Evolutionary conservation across 2,113 vertebrate genomes (phyloP).

Genomic region (Neotoma lepida): DNA sequence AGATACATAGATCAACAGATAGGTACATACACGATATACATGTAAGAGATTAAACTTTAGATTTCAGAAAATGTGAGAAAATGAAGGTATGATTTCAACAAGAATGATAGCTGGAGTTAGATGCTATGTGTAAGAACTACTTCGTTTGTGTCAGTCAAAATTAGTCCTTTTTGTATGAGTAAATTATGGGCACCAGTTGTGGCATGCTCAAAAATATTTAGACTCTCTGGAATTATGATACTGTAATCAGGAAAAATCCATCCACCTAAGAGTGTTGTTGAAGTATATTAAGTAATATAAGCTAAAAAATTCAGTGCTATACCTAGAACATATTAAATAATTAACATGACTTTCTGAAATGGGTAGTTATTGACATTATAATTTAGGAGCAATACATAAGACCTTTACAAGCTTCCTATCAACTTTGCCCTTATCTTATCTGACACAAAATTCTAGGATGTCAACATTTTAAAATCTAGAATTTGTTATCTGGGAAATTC

Average conservation of each 20-base stretch:
- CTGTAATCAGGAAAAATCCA: background rate
- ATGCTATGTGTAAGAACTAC: background rate
- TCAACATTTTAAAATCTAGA: conserved; percentile 48
- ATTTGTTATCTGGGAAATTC: background rate
- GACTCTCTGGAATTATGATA: conserved; percentile 2
- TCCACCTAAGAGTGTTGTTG: background rate
- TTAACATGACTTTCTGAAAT: conserved; percentile 21
- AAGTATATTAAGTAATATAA: background rate
- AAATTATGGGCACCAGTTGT: background rate
- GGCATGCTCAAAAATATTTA: background rate
- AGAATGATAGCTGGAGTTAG: background rate
- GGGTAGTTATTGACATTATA: conserved; percentile 4
- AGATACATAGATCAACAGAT: background rate
- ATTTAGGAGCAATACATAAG: conserved; percentile 28
- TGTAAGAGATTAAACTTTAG: background rate
- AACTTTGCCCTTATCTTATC: background rate
- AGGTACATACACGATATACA: background rate
- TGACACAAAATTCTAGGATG: background rate
- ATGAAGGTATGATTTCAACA: background rate
- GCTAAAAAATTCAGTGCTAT: background rate
- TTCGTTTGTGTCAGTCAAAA: background rate
- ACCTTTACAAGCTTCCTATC: conserved; percentile 10
- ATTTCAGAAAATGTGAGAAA: background rate
- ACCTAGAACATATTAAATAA: background rate
- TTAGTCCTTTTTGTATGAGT: background rate